Evolutionary conservation across 1,140 invertebrate species (phyloP).

Genomic region (Caerostris darwini): DNA sequence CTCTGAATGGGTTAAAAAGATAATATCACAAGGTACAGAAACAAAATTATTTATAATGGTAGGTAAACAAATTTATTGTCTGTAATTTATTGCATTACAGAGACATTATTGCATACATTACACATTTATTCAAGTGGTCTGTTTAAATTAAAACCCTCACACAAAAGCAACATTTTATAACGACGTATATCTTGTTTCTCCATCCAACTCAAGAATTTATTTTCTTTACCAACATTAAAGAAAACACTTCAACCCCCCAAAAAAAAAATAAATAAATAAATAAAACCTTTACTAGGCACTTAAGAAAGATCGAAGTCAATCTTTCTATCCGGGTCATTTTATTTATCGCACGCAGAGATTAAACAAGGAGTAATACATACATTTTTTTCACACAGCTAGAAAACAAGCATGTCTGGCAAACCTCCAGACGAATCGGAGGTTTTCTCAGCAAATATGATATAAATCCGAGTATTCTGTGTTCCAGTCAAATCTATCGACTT

Average conservation of each 20-base stretch:
- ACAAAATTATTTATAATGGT: too few relatives aligned
- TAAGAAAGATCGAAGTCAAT: conserved; percentile 17
- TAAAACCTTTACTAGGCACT: not conserved
- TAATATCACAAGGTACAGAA: too few relatives aligned
- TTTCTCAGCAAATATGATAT: conserved; percentile 27
- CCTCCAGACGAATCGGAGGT: not conserved
- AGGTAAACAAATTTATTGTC: too few relatives aligned
- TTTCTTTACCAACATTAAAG: conserved; percentile 7
- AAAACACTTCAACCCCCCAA: not conserved
- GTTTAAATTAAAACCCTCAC: too few relatives aligned
- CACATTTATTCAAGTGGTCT: too few relatives aligned
- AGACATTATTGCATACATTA: too few relatives aligned
- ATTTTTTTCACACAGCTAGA: not conserved
- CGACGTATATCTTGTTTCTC: not conserved
- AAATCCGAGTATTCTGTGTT: conserved; percentile 49
- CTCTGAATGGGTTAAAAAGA: too few relatives aligned
- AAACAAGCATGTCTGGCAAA: conserved; percentile 27
- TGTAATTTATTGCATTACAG: too few relatives aligned
- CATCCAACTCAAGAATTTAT: not conserved
- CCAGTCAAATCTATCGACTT: conserved; percentile 42
- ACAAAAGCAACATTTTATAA: not conserved
- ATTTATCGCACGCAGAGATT: conserved; percentile 44
- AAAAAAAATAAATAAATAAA: not conserved
- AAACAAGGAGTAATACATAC: not conserved
- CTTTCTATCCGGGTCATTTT: not conserved